phyloP scores from a whole-genome alignment of 2,888 invertebrate species.

The Sclerodermus sp. region DNA sequence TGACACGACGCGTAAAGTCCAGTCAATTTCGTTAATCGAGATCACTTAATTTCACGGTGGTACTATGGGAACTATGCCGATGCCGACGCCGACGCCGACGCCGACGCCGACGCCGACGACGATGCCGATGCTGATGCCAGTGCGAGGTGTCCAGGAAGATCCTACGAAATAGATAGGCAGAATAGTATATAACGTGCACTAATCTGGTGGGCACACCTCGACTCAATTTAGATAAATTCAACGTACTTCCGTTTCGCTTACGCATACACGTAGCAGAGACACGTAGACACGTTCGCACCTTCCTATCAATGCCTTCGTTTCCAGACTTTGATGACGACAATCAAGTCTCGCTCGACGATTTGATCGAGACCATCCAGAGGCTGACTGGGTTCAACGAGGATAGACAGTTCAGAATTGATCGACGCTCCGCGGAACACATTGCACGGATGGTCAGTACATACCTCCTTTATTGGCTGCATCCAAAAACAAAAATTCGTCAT shows the following conservation, averaged over 20 bases:
- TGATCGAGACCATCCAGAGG: constrained; percentile 62
- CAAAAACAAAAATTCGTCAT: no score
- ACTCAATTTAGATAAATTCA: constrained; percentile 17
- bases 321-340: constrained; percentile 68
- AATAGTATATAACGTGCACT: not conserved
- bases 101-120: no score
- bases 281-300: not conserved
- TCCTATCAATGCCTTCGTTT: constrained; percentile 27
- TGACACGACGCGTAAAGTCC: not conserved
- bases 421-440: constrained; percentile 60
- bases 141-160: no score
- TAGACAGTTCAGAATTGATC: constrained; percentile 52
- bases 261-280: not conserved
- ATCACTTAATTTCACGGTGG: constrained; percentile 24
- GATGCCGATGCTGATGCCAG: no score
- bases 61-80: constrained; percentile 5
- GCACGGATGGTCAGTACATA: constrained; percentile 61
- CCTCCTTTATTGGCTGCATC: not conserved
- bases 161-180: not conserved
- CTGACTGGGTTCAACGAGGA: constrained; percentile 56
- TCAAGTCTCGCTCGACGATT: constrained; percentile 63
- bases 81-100: no score
- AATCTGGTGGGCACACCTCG: not conserved
- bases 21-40: constrained; percentile 23
- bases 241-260: constrained; percentile 4